Evolutionary conservation across 2,797 vertebrate species (phyloP), one percentile per base, ranked within the genome.

Genomic region (Sebastiscus albofasciatus): DNA sequence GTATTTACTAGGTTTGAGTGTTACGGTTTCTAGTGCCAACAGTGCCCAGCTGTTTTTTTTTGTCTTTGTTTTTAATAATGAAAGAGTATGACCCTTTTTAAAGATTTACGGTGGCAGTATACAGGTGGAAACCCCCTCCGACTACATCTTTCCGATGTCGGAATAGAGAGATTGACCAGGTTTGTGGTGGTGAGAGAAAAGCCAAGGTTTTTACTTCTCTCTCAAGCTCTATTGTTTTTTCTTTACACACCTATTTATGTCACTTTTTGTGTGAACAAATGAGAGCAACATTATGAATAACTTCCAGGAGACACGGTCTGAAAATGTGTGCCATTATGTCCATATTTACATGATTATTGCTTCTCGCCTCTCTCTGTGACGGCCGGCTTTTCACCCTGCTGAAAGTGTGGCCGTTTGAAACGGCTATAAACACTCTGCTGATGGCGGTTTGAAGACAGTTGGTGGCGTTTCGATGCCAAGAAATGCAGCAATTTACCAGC

Each of bases 261-360:
- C 6, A 18, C 6, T 69, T 4, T 56, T 26, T 29, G 6, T 56
- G n/a, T 69, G 31, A 36, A 22, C 20, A 22, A 54, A 22, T 4
- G 29, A 36, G 22, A 4, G 8, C 13, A 24, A 11, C n/a, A 69
- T 13, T 2, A 22, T 22, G 22, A 56, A 18, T 26, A 4, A 2
- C 14, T 26, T 26, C 9, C 31, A 26, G 14, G 14, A 68, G 20
- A 54, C 0, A 36, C 0, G 2, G 2, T 27, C 22, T 27, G 13
- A 39, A 39, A 46, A 67, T 54, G 20, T 68, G 46, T 22, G 29
- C 46, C 46, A 8, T 33, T 33, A 54, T 22, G 20, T 54, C 46
- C 12, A 54, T 54, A 22, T 54, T 24, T 67, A 8, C 18, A 10
- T 6, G 6, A 55, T 9, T 24, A 39, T 6, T 34, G 49, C 29